A percentile compares a stretch with the other conserved stretches of the same genome.
Evolutionary conservation across 2,888 invertebrate species (phyloP).

Genomic region (Camptogramma bilineatum): DNA sequence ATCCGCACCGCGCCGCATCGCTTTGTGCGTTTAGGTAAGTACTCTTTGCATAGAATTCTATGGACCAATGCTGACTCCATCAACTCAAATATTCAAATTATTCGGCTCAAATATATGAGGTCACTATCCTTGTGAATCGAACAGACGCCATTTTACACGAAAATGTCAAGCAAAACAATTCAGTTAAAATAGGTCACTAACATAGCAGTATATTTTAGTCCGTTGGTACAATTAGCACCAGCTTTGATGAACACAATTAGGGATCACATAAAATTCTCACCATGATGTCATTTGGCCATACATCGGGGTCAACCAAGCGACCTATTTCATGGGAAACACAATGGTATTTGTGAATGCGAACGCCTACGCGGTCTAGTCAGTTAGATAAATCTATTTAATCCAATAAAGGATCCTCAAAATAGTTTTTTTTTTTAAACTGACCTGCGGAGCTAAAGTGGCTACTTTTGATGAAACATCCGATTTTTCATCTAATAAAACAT

Average conservation of each 20-base stretch:
- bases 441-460: too few relatives aligned
- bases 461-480: too few relatives aligned
- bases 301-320: constrained; percentile 15
- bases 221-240: background rate
- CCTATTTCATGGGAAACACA: constrained; percentile 2
- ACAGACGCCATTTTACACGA: background rate
- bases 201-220: background rate
- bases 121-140: too few relatives aligned
- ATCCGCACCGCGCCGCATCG: too few relatives aligned
- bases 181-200: background rate
- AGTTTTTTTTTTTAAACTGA: too few relatives aligned
- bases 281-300: constrained; percentile 8
- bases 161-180: background rate
- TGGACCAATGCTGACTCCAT: too few relatives aligned
- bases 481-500: too few relatives aligned
- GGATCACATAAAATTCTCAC: constrained; percentile 5
- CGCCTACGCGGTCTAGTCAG: background rate
- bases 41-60: too few relatives aligned
- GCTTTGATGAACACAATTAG: constrained; percentile 15
- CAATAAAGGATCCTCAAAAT: background rate
- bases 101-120: too few relatives aligned
- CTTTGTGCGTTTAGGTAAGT: too few relatives aligned
- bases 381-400: background rate
- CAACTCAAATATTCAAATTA: too few relatives aligned
- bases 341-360: background rate